phyloP scores from a whole-genome alignment of 1,140 invertebrate species.

The Coptotermes formosanus region DNA sequence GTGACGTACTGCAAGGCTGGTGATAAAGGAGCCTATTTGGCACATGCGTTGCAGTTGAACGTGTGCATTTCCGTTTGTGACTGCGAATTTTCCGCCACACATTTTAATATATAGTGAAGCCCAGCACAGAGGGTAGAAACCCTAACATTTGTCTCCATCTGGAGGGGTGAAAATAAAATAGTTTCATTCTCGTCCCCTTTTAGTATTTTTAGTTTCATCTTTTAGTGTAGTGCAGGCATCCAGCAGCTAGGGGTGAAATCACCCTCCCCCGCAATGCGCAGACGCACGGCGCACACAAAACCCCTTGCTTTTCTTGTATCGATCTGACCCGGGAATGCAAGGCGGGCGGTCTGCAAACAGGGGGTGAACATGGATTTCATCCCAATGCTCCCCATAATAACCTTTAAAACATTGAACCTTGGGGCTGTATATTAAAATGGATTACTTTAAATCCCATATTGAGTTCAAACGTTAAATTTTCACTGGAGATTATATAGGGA shows the following conservation, averaged over 20 bases:
- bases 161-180: conserved; percentile 39
- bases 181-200: conserved; percentile 38
- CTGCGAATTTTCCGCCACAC: too few relatives aligned
- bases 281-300: not conserved
- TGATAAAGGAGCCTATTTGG: too few relatives aligned
- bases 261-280: not conserved
- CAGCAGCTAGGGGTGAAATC: not conserved
- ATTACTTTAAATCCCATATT: not conserved
- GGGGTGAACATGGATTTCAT: conserved; percentile 11
- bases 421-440: not conserved
- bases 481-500: too few relatives aligned
- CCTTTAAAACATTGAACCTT: not conserved
- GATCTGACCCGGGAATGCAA: conserved; percentile 8
- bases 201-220: conserved; percentile 21
- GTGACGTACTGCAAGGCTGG: too few relatives aligned
- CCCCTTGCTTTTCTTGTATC: conserved; percentile 10
- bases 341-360: conserved; percentile 4
- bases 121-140: too few relatives aligned
- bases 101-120: too few relatives aligned
- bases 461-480: too few relatives aligned
- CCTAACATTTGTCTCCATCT: conserved; percentile 38
- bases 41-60: too few relatives aligned
- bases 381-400: not conserved
- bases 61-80: too few relatives aligned
- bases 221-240: not conserved